These are phyloP conservation scores for Microcebus griseorufus DNA, from an alignment of 2,113 vertebrate species.

Conservation along the genomic window DNA sequence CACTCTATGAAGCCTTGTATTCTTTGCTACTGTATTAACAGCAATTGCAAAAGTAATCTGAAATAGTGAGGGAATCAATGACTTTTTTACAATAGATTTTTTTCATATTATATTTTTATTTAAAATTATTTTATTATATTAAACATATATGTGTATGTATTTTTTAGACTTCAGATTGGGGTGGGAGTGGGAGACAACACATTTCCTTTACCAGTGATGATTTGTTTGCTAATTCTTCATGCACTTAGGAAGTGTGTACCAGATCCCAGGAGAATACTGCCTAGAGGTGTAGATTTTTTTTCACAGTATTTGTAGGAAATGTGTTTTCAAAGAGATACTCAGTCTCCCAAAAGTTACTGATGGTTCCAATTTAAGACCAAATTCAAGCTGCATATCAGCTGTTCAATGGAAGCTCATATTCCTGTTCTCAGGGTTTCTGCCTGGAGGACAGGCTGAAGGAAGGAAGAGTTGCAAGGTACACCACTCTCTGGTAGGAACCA, in stretches of 20 bases:
- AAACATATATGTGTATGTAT: not conserved
- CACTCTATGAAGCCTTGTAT: not conserved
- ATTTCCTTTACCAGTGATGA: not conserved
- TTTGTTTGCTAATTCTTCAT: not conserved
- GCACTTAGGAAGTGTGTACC: not conserved
- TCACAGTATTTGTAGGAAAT: not conserved
- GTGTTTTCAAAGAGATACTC: not conserved
- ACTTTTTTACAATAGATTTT: not conserved
- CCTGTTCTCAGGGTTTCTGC: not conserved
- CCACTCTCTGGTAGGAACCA: not conserved
- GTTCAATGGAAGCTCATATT: not conserved
- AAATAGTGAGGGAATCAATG: not conserved
- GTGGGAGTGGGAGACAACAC: not conserved
- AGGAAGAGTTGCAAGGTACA: not conserved
- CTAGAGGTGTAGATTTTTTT: not conserved
- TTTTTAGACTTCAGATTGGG: not conserved
- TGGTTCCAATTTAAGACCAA: not conserved
- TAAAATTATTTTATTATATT: not conserved
- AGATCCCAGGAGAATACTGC: not conserved
- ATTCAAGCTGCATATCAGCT: not conserved
- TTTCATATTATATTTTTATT: not conserved
- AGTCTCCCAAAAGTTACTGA: not conserved
- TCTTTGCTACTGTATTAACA: not conserved
- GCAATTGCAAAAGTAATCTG: not conserved
- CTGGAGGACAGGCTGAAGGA: not conserved